These are phyloP conservation scores for Drosophila pectinifera DNA, from an alignment of 1,140 invertebrate genomes.

Conservation along the genomic window DNA sequence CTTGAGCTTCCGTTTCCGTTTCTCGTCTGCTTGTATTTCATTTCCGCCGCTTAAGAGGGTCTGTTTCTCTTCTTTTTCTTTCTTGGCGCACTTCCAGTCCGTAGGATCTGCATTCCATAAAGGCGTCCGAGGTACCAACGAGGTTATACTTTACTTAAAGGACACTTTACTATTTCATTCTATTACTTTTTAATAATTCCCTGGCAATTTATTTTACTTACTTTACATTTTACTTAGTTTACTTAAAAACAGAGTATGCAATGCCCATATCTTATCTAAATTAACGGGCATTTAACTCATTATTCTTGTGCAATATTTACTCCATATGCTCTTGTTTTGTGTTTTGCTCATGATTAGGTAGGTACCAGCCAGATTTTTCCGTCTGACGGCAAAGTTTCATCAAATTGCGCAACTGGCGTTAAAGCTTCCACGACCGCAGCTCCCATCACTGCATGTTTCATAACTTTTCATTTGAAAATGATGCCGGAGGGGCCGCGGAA, in stretches of 20 bases:
- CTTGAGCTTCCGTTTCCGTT: conserved; percentile 27
- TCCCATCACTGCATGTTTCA: conserved; percentile 44
- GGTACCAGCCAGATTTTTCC: conserved; percentile 2
- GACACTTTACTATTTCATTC: no score
- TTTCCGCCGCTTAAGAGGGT: conserved; percentile 65
- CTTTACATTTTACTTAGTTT: no score
- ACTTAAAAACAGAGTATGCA: no score
- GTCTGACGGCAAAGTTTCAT: conserved; percentile 9
- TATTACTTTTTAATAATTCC: neutral
- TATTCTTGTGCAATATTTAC: neutral
- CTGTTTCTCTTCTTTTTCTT: conserved; percentile 8
- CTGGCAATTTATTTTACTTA: no score
- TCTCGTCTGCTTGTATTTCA: conserved; percentile 60
- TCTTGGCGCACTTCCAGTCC: conserved; percentile 54
- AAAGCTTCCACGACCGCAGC: conserved; percentile 21
- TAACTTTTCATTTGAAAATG: conserved; percentile 52
- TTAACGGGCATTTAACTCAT: neutral
- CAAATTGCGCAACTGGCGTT: conserved; percentile 22
- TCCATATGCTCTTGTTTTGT: neutral
- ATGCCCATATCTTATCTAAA: no score
- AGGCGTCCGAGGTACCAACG: no score
- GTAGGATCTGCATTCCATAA: conserved; percentile 51
- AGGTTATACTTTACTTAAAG: no score
- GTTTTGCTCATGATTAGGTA: conserved; percentile 10
- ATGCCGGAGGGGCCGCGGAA: conserved; percentile 26